Evolutionary conservation across 2,113 vertebrate genomes (phyloP).

Genomic region (Anolis sagrei): DNA sequence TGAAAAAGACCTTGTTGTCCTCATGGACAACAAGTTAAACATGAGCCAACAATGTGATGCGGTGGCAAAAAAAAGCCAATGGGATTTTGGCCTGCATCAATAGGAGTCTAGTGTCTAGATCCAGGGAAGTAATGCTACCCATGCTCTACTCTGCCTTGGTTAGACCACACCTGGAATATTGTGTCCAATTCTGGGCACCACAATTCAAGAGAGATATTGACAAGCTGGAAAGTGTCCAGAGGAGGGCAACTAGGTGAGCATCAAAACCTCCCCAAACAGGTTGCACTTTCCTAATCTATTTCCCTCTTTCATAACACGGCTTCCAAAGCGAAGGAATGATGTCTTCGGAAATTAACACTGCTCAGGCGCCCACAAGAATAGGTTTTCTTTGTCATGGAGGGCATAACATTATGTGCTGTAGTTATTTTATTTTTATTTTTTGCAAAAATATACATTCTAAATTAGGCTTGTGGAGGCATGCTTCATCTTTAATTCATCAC

Average conservation of each 20-base stretch:
- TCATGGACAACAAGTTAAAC: too few relatives aligned
- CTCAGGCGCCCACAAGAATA: conserved; percentile 79
- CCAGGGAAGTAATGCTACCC: too few relatives aligned
- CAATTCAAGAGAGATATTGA: too few relatives aligned
- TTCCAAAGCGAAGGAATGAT: conserved; percentile 74
- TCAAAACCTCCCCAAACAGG: conserved; percentile 34
- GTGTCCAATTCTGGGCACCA: too few relatives aligned
- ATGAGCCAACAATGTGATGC: too few relatives aligned
- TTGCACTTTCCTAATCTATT: conserved; percentile 66
- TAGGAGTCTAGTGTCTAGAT: too few relatives aligned
- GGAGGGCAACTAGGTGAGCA: conserved; percentile 65
- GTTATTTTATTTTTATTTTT: conserved; percentile 67
- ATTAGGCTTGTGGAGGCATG: conserved; percentile 84
- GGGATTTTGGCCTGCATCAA: too few relatives aligned
- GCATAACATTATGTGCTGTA: conserved; percentile 83
- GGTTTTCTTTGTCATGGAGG: conserved; percentile 82
- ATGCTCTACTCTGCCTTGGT: too few relatives aligned
- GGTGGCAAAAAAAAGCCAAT: too few relatives aligned
- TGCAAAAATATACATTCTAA: conserved; percentile 86
- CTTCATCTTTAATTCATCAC: conserved; percentile 88
- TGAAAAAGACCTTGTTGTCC: too few relatives aligned
- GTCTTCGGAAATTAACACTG: conserved; percentile 77
- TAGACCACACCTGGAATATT: too few relatives aligned
- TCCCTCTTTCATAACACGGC: conserved; percentile 75
- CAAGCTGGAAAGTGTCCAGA: too few relatives aligned